Conservation (phyloP, 1,140 invertebrate genomes). For the Holcopasites calliopsidis region DNA sequence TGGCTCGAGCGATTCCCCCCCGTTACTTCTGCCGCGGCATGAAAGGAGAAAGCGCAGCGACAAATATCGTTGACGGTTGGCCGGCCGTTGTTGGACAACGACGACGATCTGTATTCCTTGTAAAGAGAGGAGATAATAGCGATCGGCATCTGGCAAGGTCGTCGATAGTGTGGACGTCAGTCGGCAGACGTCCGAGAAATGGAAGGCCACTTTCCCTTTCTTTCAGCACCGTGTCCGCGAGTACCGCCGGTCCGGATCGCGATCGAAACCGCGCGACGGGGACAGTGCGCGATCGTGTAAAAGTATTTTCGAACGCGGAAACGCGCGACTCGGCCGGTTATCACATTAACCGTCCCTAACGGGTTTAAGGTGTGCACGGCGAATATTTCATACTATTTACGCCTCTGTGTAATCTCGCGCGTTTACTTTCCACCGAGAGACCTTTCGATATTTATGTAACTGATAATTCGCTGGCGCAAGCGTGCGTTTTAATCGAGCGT, state of each 20-base stretch:
- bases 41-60: not conserved
- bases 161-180: constrained; percentile 33
- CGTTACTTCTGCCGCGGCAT: not conserved
- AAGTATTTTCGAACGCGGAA: not conserved
- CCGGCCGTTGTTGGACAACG: not conserved
- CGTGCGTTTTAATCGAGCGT: not conserved
- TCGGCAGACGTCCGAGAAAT: constrained; percentile 34
- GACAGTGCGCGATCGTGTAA: too few relatives aligned
- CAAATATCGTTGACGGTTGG: too few relatives aligned
- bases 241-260: not conserved
- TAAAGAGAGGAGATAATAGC: constrained; percentile 26
- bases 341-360: not conserved
- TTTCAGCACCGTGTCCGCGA: constrained; percentile 17
- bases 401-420: not conserved
- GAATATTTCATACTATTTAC: not conserved
- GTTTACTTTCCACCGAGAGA: constrained; percentile 9
- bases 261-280: too few relatives aligned
- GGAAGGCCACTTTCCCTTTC: constrained; percentile 51
- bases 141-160: constrained; percentile 44
- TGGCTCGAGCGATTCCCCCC: not conserved
- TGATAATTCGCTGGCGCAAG: not conserved
- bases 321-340: not conserved
- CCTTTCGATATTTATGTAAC: constrained; percentile 28
- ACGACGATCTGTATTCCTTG: constrained; percentile 11
- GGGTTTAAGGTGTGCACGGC: not conserved